These are phyloP conservation scores for Vulpes lagopus DNA, from an alignment of 2,113 vertebrate genomes.

Conservation along the genomic window DNA sequence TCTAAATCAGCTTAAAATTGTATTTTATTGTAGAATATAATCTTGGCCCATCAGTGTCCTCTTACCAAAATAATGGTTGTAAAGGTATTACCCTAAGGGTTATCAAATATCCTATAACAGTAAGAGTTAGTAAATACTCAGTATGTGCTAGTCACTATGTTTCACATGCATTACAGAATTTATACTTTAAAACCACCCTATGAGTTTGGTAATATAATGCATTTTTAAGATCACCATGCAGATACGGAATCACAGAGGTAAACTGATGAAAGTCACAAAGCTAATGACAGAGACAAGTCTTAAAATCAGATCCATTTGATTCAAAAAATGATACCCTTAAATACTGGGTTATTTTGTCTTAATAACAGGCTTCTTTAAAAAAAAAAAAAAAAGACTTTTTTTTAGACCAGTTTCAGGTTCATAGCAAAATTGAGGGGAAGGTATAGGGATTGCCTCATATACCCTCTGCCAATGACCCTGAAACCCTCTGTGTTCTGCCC, in stretches of 20 bases:
- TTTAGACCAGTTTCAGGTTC: not conserved
- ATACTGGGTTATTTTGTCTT: not conserved
- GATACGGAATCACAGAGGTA: not conserved
- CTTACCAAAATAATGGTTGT: not conserved
- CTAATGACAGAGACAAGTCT: not conserved
- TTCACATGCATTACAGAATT: not conserved
- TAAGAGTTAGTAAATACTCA: not conserved
- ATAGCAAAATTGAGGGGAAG: not conserved
- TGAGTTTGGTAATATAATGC: not conserved
- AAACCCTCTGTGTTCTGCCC: not conserved
- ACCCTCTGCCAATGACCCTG: not conserved
- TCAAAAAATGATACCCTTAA: not conserved
- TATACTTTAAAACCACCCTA: not conserved
- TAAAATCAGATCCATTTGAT: not conserved
- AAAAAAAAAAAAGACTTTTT: not conserved
- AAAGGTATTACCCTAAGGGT: not conserved
- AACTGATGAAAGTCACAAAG: not conserved
- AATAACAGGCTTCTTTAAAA: not conserved
- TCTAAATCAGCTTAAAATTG: not conserved
- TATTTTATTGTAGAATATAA: not conserved
- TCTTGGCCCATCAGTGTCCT: not conserved
- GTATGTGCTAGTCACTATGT: not conserved
- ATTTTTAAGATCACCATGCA: conserved; percentile 4
- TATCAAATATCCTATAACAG: not conserved
- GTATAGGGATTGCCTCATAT: not conserved